Percentiles rank a stretch among this genome's conserved stretches.
These are phyloP conservation scores for Solenopsis fugax DNA, from an alignment of 1,140 invertebrate species.

Conservation along the genomic window DNA sequence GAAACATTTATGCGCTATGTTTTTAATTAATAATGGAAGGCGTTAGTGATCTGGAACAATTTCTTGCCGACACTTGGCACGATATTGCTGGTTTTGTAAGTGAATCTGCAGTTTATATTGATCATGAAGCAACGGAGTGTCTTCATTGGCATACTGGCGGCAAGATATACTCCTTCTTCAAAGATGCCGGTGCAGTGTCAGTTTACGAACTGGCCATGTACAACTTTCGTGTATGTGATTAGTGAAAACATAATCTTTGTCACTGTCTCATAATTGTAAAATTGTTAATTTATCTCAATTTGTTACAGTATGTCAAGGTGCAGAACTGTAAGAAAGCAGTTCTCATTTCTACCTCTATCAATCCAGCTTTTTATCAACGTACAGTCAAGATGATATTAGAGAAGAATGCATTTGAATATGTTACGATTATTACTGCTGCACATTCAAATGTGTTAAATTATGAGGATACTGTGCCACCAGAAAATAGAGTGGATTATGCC, in stretches of 20 bases:
- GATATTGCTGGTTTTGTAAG: constrained; percentile 75
- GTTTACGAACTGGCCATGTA: constrained; percentile 87
- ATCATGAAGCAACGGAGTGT: constrained; percentile 87
- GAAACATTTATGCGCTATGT: background rate
- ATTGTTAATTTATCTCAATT: constrained; percentile 18
- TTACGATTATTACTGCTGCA: constrained; percentile 86
- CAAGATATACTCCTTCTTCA: constrained; percentile 81
- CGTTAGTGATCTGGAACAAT: constrained; percentile 16
- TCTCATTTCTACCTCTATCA: constrained; percentile 86
- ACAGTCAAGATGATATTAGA: constrained; percentile 86
- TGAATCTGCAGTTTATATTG: constrained; percentile 87
- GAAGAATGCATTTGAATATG: constrained; percentile 87
- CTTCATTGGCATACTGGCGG: constrained; percentile 88
- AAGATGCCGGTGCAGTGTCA: constrained; percentile 86
- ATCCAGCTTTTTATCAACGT: constrained; percentile 84
- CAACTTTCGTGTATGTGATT: constrained; percentile 81
- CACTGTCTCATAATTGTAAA: background rate
- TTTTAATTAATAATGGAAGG: constrained; percentile 32
- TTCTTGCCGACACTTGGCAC: constrained; percentile 17
- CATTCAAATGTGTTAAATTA: constrained; percentile 84
- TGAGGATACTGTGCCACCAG: constrained; percentile 67
- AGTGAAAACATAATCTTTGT: background rate
- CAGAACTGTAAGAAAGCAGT: constrained; percentile 86
- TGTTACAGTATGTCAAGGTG: constrained; percentile 81
- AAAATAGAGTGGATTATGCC: constrained; percentile 81